Percentiles rank a stretch among this genome's conserved stretches.
Conservation (phyloP, 2,888 invertebrate species). For the Sarcophaga carnaria region DNA sequence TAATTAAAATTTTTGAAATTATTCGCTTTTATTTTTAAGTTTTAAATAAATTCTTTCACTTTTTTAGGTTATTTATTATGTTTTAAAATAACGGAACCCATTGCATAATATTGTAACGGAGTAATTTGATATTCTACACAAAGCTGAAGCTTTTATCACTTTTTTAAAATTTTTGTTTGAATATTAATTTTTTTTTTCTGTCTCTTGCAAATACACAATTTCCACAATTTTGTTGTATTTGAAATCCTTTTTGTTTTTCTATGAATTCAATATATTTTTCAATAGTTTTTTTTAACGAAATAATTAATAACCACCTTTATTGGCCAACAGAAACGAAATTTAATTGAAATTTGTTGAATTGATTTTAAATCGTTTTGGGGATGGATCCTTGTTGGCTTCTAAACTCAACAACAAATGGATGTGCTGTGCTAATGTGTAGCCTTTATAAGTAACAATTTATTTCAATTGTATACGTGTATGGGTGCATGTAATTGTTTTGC, state of each 20-base stretch:
- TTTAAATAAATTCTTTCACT: no score
- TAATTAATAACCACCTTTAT: constrained; percentile 64
- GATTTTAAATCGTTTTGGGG: constrained; percentile 69
- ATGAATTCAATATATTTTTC: background rate
- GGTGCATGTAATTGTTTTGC: background rate
- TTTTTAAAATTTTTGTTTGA: no score
- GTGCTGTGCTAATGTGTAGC: constrained; percentile 73
- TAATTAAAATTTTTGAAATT: no score
- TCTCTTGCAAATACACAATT: no score
- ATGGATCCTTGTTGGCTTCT: constrained; percentile 79
- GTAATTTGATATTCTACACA: no score
- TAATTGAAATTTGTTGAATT: constrained; percentile 34
- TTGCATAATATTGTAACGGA: no score
- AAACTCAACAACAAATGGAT: constrained; percentile 81
- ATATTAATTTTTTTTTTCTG: no score
- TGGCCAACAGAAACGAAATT: constrained; percentile 63
- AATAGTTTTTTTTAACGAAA: background rate
- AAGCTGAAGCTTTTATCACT: no score
- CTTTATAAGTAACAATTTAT: constrained; percentile 76
- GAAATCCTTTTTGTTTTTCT: constrained; percentile 12
- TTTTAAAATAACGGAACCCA: no score
- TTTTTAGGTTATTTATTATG: no score
- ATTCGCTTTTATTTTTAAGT: no score
- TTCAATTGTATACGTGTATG: constrained; percentile 30
- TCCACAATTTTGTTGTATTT: no score